Conservation (phyloP, 2,797 vertebrate genomes). For the Meriones psammophilus region DNA sequence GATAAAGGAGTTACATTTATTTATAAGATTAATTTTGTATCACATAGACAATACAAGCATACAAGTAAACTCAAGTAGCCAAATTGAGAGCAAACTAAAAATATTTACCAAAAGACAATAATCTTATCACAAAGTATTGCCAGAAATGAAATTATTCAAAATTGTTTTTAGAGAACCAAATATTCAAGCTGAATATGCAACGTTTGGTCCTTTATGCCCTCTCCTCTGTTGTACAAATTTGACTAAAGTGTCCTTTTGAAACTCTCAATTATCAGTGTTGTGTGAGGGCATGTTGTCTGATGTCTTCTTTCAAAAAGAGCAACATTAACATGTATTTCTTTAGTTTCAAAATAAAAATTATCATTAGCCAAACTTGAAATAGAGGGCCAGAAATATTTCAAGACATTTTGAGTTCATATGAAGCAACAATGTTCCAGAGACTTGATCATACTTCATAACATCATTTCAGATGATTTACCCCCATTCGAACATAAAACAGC, state of each 20-base stretch:
- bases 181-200: neutral
- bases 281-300: neutral
- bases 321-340: neutral
- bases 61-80: neutral
- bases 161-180: neutral
- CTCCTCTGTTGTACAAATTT: neutral
- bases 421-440: neutral
- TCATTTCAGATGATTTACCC: neutral
- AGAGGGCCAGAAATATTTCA: neutral
- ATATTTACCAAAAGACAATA: neutral
- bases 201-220: neutral
- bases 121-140: neutral
- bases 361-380: neutral
- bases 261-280: fast-evolving
- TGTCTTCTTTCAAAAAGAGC: neutral
- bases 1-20: neutral
- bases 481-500: neutral
- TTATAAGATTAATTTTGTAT: neutral
- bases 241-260: neutral
- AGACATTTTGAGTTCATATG: neutral
- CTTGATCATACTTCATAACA: neutral
- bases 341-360: neutral
- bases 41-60: neutral
- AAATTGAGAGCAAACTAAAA: neutral
- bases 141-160: neutral